Base-by-base conservation (phyloP, 2,797 vertebrate species). In the Pristis pectinata region DNA sequence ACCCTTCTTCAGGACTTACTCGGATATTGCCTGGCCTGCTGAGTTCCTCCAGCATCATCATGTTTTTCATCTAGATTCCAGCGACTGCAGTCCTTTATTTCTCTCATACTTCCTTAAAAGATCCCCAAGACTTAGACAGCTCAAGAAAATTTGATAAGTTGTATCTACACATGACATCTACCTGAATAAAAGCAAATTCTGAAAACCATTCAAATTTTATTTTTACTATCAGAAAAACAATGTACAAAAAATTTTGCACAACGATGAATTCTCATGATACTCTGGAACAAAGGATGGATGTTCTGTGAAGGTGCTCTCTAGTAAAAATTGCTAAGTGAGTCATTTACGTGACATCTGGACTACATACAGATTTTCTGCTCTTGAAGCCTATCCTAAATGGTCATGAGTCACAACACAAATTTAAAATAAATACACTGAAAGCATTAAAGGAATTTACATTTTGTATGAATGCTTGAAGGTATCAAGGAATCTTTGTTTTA, bases 371-470 rank as follows among this genome's bases (percentile, higher is more conserved):
- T 30, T 72, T 41, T 72, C 24, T 64, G 70, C 19, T 74, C 61
- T 72, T 70, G 37, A 56, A 72, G 15, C 67, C 41, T 49, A 8
- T 49, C 37, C 37, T 44, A 30, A 93, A 41, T 27, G 22, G 37
- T 44, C 64, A 93, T 93, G 91, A 93, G 41, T 93, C 91, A 92
- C n/a, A 92, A 10, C 37, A 34, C 64, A 49, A 93, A 44, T 93
- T 93, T 44, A 7, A 67, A 67, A 76, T n/a, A 92, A 92, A 41
- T 59, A 41, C 67, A 93, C 44, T 13, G 22, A 72, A 93, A 67
- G 93, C 7, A 34, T 49, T 72, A 49, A 72, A 49, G 44, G 41
- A 93, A 72, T 72, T 37, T 93, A 72, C 44, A 93, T 72, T 41
- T 93, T 93, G 4, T 7, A 89, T 61, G 17, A 89, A 34, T 37